Base-by-base conservation (phyloP, 2,888 invertebrate genomes). In the Rhorus exstirpatorius region DNA sequence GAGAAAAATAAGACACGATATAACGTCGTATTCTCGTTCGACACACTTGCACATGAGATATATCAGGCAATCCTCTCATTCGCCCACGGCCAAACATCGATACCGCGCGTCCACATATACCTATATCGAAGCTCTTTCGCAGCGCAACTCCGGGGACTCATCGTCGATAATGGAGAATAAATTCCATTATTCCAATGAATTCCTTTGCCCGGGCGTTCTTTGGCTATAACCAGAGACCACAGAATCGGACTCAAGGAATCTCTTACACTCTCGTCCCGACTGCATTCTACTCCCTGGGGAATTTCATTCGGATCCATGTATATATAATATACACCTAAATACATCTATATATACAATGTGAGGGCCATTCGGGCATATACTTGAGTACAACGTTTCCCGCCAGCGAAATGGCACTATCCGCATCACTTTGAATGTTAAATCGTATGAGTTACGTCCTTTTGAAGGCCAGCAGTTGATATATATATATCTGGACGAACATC, bases 141-240 rank as follows among this genome's bases (percentile, higher is more conserved):
- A 26, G 21, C 14, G n/a, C 12, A 49, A 58, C 44, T 58, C 38
- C 75, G 44, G 14, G 55, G 71, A 74, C 55, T 63, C 51, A 51
- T 60, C 26, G 58, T 71, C 78, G 76, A 78, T 67, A 72, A 72
- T 81, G 75, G 83, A 82, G 70, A 84, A 84, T 74, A 79, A 84
- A 86, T 86, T 83, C 82, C 76, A 86, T 87, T 88, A 86, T 85
- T 83, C 77, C 83, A 80, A 86, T 83, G 84, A 87, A 87, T 86
- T 84, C 74, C 84, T 63, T 72, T 68, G 83, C 61, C 14, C 63
- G 21, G 61, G 51, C n/a, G n/a, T n/a, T 79, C 77, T 55, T 24
- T 35, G 24, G 41, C 46, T 24, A 83, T 81, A 84, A 84, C 76
- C 79, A 70, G 63, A 81, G 77, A 70, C 60, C 74, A 67, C 71